Evolutionary conservation across 64 coral and sea anemone genomes (phyloP).

Genomic region (Pachyseris speciosa): DNA sequence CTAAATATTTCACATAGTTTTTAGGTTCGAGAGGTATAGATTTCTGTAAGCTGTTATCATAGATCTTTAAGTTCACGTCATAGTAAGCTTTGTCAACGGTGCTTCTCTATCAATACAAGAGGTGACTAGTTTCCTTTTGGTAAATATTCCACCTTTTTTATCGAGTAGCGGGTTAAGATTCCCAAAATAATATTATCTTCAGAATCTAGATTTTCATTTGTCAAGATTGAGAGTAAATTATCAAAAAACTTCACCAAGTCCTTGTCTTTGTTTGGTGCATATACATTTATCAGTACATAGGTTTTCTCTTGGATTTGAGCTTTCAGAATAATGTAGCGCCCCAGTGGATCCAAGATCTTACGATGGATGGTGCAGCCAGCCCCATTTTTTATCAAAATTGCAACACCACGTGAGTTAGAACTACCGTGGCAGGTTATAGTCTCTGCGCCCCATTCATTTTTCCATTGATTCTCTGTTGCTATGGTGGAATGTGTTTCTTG

Average conservation of each 20-base stretch:
- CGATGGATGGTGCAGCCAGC: not conserved
- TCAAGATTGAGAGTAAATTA: not conserved
- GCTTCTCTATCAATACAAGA: no score
- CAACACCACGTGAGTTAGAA: not conserved
- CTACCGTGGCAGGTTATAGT: slow-evolving; percentile 5
- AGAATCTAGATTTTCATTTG: not conserved
- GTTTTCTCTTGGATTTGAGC: slow-evolving; percentile 26
- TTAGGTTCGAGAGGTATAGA: no score
- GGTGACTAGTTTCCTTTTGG: not conserved
- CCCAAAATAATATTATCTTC: slow-evolving; percentile 23
- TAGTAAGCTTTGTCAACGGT: no score
- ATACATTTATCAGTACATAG: slow-evolving; percentile 30
- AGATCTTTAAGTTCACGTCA: no score
- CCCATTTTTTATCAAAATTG: not conserved
- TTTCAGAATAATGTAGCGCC: slow-evolving; percentile 3
- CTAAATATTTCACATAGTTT: no score
- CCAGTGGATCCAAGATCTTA: not conserved
- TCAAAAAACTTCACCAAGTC: not conserved
- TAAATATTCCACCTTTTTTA: slow-evolving; percentile 2
- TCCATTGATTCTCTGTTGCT: not conserved
- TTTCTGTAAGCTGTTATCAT: no score
- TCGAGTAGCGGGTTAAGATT: not conserved
- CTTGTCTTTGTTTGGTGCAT: slow-evolving; percentile 30
- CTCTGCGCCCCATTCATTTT: slow-evolving; percentile 19
- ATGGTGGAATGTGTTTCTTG: slow-evolving; percentile 14